Evolutionary conservation across 1,140 invertebrate genomes (phyloP), one percentile per base, ranked within the genome.

Genomic region (Zophobas morio): DNA sequence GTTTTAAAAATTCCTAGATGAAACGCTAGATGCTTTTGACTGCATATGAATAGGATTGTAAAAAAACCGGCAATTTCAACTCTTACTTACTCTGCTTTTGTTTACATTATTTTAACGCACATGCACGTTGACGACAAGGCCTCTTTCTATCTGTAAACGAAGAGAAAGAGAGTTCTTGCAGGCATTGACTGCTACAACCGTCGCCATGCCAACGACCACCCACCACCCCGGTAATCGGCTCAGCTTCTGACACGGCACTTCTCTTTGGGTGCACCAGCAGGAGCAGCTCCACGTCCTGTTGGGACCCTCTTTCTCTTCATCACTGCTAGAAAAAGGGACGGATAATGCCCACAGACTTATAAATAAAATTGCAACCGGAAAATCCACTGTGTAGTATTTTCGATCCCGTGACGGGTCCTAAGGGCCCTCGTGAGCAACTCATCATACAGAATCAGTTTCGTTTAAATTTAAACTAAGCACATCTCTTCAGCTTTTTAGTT

Each of bases 161-260:
- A 35, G 49, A 73, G 49, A 56, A 72, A 39, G 49, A 54, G 71
- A 73, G 54, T 73, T 73, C 71, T 73, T 76, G 75, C 63, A 66
- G 33, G 66, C 75, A 49, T 53, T 56, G 63, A 70, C 63, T 76
- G 40, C 66, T 20, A 54, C 63, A 54, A 34, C 53, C 66, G 75
- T 71, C 51, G 75, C 63, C 63, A 70, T 54, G 53, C 49, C 42
- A 75, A 39, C 60, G 60, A 40, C 78, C 70, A 76, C 78, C 78
- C 47, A 76, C 78, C 78, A 79, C 78, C 78, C 78, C 70, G 70
- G 75, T 79, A 79, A 79, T 79, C 78, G 78, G 78, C 78, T 79
- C 78, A 79, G 70, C 70, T 49, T 49, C 72, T 70, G 57, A 75
- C 51, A 74, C 54, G 63, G 76, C 77, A 78, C 77, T 78, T 75